Evolutionary conservation across 2,888 invertebrate genomes (phyloP), one percentile per base, ranked within the genome.

Genomic region (Alitta virens): DNA sequence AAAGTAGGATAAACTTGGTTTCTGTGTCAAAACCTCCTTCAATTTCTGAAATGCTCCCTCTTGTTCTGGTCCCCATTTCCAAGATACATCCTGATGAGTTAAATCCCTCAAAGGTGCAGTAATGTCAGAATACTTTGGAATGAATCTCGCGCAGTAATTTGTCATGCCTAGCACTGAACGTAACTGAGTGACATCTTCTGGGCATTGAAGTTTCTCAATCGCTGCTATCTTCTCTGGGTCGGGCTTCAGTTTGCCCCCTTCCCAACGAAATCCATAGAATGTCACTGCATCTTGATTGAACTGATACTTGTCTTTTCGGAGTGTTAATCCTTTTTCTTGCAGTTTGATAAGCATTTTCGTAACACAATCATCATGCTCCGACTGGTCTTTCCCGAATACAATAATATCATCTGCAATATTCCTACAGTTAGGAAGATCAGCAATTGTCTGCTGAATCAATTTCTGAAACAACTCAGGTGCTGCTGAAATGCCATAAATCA

Each of bases 131-230:
- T 12, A 54, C 5, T 38, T 18, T n/a, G 7, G 5, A 9, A 54
- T 38, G 33, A 27, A 54, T 33, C 54, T 14, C 12, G 54, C 3
- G 33, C 54, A 18, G 18, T 26, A 54, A n/a, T 27, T 5, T 16
- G 73, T 51, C 38, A 50, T 54, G 0, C 74, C 72, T 2, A 74
- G 38, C 53, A 72, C 71, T 1, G 70, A 67, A 5, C 66, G 58
- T 16, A 74, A 56, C 27, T 74, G 63, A 18, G 46, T 16, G 3
- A n/a, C 49, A 53, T 71, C 68, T 26, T 60, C 65, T 1, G 73
- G 73, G 0, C 54, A 55, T 25, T 72, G 71, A 60, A 69, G 67
- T 16, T 71, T 14, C 23, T 25, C 24, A 21, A 42, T 53, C n/a
- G 60, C 60, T 25, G 9, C 24, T 9, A 53, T 25, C 27, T 60